phyloP scores from a whole-genome alignment of 2,888 invertebrate genomes.

The Peribatodes rhomboidaria region DNA sequence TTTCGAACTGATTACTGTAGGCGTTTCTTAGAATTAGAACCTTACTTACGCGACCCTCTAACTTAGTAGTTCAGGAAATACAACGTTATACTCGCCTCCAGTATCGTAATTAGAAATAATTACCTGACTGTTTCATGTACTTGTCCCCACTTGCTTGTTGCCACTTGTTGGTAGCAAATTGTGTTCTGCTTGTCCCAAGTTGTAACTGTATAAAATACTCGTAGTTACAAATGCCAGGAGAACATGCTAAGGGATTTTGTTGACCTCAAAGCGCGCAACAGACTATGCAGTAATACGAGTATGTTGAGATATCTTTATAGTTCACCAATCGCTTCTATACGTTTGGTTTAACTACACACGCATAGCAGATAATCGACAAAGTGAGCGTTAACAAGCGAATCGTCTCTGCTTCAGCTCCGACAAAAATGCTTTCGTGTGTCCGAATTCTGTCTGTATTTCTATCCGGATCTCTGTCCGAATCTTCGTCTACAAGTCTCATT shows the following conservation, averaged over 20 bases:
- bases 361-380: too few relatives aligned
- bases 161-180: conserved; percentile 29
- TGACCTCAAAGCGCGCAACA: conserved; percentile 26
- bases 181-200: conserved; percentile 18
- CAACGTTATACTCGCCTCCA: conserved; percentile 26
- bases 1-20: too few relatives aligned
- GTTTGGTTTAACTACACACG: too few relatives aligned
- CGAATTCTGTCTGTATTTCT: too few relatives aligned
- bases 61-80: conserved; percentile 26
- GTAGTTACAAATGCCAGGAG: not conserved
- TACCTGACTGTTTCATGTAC: conserved; percentile 26
- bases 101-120: conserved; percentile 37
- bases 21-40: not conserved
- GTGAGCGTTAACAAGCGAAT: too few relatives aligned
- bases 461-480: too few relatives aligned
- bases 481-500: too few relatives aligned
- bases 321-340: too few relatives aligned
- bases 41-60: conserved; percentile 1
- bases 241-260: conserved; percentile 3
- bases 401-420: too few relatives aligned
- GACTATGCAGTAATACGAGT: too few relatives aligned
- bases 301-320: too few relatives aligned
- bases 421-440: too few relatives aligned
- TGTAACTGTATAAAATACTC: conserved; percentile 12
- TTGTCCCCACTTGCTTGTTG: conserved; percentile 10